Conservation (phyloP, 1,140 invertebrate species). For the Drosophila orosa region DNA sequence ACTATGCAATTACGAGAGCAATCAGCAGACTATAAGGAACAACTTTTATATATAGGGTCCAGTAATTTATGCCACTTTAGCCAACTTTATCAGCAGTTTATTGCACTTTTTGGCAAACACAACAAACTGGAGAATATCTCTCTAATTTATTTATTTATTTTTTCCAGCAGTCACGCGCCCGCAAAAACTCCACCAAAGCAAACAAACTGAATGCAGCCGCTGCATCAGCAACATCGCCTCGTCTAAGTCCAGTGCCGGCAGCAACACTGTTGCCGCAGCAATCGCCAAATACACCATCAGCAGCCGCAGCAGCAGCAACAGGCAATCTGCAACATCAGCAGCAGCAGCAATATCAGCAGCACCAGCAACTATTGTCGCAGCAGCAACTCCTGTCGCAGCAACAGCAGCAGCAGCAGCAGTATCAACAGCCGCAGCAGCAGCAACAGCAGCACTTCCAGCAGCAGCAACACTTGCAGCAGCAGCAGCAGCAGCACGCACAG, state of each 20-base stretch:
- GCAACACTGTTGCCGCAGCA: conserved; percentile 80
- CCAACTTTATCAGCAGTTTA: conserved; percentile 38
- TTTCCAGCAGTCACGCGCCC: conserved; percentile 74
- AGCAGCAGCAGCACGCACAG: conserved; percentile 59
- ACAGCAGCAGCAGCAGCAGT: conserved; percentile 61
- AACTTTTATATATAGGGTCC: not conserved
- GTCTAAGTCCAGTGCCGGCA: conserved; percentile 80
- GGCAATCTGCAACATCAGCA: conserved; percentile 55
- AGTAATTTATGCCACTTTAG: conserved; percentile 30
- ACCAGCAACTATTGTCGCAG: conserved; percentile 53
- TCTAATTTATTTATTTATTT: conserved; percentile 12
- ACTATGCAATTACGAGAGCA: conserved; percentile 25
- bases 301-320: conserved; percentile 36
- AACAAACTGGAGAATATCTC: conserved; percentile 33
- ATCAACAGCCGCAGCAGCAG: conserved; percentile 61
- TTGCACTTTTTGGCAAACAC: conserved; percentile 30
- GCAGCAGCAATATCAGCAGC: conserved; percentile 62
- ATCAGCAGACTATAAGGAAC: conserved; percentile 5
- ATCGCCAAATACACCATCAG: conserved; percentile 81
- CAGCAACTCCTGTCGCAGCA: conserved; percentile 61
- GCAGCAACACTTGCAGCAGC: conserved; percentile 64
- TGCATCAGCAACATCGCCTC: conserved; percentile 80
- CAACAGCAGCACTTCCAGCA: conserved; percentile 64
- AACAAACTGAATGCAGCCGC: conserved; percentile 77
- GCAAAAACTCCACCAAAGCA: conserved; percentile 81